phyloP scores from a whole-genome alignment of 2,888 invertebrate genomes.

The Diogma glabrata region DNA sequence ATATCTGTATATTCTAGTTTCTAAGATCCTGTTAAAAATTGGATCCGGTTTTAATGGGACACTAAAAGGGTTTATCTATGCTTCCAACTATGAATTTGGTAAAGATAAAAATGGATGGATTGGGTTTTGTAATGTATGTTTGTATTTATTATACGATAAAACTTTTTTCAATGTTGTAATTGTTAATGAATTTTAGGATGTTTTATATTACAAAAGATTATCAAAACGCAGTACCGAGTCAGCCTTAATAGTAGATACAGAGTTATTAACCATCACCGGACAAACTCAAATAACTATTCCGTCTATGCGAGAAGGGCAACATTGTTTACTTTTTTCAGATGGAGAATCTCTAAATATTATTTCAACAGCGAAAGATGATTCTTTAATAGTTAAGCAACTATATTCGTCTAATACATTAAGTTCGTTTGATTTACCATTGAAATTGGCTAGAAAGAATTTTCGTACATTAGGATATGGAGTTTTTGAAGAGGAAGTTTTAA shows the following conservation, averaged over 20 bases:
- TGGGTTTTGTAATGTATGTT: conserved; percentile 69
- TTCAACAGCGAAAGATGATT: conserved; percentile 69
- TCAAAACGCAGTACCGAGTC: conserved; percentile 39
- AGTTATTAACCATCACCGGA: conserved; percentile 40
- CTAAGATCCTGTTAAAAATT: conserved; percentile 78
- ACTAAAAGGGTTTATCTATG: conserved; percentile 79
- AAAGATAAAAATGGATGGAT: conserved; percentile 73
- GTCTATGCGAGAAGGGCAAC: conserved; percentile 31
- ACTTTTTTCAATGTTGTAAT: conserved; percentile 15
- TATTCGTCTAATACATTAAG: conserved; percentile 35
- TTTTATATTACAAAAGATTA: conserved; percentile 64
- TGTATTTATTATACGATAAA: background rate
- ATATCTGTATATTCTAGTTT: conserved; percentile 76
- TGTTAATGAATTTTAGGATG: conserved; percentile 51
- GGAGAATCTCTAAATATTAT: conserved; percentile 69
- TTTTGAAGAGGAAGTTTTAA: conserved; percentile 53
- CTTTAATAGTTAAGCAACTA: conserved; percentile 64
- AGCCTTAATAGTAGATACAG: conserved; percentile 35
- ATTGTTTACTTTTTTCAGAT: conserved; percentile 53
- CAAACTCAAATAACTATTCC: conserved; percentile 30
- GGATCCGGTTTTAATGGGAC: conserved; percentile 93
- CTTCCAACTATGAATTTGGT: conserved; percentile 72
- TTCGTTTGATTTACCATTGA: conserved; percentile 53
- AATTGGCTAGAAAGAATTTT: conserved; percentile 66
- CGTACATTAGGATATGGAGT: conserved; percentile 61